Evolutionary conservation across 2,113 vertebrate genomes (phyloP), one percentile per base, ranked within the genome.

Genomic region (Nesospiza acunhae): DNA sequence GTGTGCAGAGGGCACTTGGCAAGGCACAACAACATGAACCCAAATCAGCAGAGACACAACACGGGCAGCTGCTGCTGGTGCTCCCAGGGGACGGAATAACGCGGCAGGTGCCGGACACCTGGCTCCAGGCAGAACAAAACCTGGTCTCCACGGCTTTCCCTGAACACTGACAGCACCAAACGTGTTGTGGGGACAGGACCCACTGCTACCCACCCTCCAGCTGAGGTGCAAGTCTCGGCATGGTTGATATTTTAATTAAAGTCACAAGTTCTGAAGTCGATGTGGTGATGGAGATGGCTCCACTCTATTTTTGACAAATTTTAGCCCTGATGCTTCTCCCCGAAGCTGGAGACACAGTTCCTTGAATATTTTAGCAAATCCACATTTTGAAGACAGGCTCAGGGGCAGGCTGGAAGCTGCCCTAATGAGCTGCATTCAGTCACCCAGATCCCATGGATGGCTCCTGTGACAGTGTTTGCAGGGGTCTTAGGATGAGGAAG

Each of bases 41-140:
- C 46, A 31, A 21, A 90, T 89, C 16, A 76, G 16, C 75, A 73
- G 82, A 73, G 85, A 35, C 56, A n/a, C 72, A 70, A 4, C 68
- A 31, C 0, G 0, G 35, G 63, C 3, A 2, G 63, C 90, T 55
- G 90, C 72, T 84, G 79, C 10, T 23, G 18, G 24, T 0, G 0
- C 72, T 85, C 89, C 83, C 47, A 2, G 58, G 77, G 78, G 90
- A 76, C 3, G 7, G 76, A 77, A 78, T 15, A 46, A 35, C 10
- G 7, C n/a, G 2, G 87, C 87, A 94, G 85, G 72, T 74, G 90
- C 55, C 3, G 21, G 13, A 70, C 92, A 84, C 72, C 92, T 84
- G 92, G 66, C 37, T 91, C 69, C 84, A 33, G 75, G 41, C 13
- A 0, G 1, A 14, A 7, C 33, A 28, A 72, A 56, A 23, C n/a